Base-by-base conservation (phyloP, 1,140 invertebrate species). In the Neelides sp. region DNA sequence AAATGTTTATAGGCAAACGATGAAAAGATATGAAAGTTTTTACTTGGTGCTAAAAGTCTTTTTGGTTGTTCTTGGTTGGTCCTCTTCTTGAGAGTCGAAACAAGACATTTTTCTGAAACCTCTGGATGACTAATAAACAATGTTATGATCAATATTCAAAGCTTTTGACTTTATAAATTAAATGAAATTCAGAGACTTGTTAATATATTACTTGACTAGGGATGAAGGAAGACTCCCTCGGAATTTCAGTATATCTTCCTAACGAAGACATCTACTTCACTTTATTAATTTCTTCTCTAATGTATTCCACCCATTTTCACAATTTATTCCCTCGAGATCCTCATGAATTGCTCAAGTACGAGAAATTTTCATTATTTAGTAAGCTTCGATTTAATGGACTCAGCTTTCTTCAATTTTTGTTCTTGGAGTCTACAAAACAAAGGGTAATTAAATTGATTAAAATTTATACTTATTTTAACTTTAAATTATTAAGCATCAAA, bases 31-130 rank as follows among this genome's bases (percentile, higher is more conserved):
- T n/a, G n/a, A n/a, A n/a, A n/a, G n/a, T n/a, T n/a, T n/a, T 57
- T 47, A 61, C 58, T 57, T 57, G 27, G 58, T 61, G 41, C 52
- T 57, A 39, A 61, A 61, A 15, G 51, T 57, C 15, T 42, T 52
- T 45, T 61, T 52, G 1, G 50, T 56, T 26, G 49, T 40, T 2
- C 50, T 28, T 15, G 54, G 58, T 15, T 45, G 48, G 12, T 56
- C 51, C 12, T 36, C 32, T 26, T 52, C 52, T 26, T 50, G 48
- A 36, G 48, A 20, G 30, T 61, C 58, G 40, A 61, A 61, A 39
- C 58, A 61, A 28, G 55, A 57, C 52, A 61, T 61, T 46, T 57
- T 57, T 35, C 55, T 47, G 17, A 57, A 35, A 13, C 39, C 40
- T 46, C 48, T 52, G 17, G 50, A 37, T 20, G 13, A 34, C 15